Evolutionary conservation across 2,113 vertebrate genomes (phyloP), one percentile per base, ranked within the genome.

Genomic region (Setophaga coronata): DNA sequence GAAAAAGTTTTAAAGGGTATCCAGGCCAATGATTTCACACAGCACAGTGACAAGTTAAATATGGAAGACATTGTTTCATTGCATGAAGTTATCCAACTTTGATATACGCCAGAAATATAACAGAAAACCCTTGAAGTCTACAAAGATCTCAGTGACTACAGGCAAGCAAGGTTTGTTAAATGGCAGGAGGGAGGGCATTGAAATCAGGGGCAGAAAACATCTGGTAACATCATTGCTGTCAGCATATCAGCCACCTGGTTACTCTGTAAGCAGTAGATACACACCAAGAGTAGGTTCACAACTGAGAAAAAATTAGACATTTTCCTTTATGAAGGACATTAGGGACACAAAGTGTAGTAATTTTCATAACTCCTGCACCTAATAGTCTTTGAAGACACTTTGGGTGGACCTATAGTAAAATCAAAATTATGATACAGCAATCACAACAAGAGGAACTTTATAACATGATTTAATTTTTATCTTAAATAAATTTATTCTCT

Each of bases 121-220:
- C 0, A 5, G 2, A 73, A 73, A 57, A 16, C 1, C 4, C 28
- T 8, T 25, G 9, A 79, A n/a, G 10, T 43, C 54, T 43, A 34
- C 26, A 58, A 67, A 45, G 38, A 67, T 7, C 17, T 25, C 40
- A 45, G 21, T 19, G 21, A 53, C 25, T 36, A 15, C 31, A 79
- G 26, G 12, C 34, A 29, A 64, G 40, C 21, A 64, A 48, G 18
- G 26, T 29, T 72, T 60, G 31, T 7, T 4, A 66, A 54, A 24
- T 17, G 12, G 18, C 6, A 47, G 29, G 12, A 43, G 17, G 18
- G 24, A 56, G 25, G 18, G 14, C 26, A 34, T 1, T 74, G 28
- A 6, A 79, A 17, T 45, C 26, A 38, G 56, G 8, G 34, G 48
- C 31, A 58, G 42, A 71, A 79, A 7, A 48, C 29, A 19, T 26